Evolutionary conservation across 2,113 vertebrate species (phyloP).

Genomic region (Talpa occidentalis): DNA sequence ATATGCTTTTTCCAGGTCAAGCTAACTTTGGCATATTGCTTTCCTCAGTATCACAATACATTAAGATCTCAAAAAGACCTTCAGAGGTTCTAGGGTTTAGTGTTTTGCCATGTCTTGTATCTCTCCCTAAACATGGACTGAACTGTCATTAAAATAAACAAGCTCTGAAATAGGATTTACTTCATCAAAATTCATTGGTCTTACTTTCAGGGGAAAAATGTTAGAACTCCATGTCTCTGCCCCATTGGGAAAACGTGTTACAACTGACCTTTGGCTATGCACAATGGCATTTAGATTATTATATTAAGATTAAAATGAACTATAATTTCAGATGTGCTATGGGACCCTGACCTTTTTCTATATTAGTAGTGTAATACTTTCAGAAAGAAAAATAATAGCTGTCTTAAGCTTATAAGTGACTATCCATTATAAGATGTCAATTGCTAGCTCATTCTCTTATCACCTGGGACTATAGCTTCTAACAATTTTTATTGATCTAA

Average conservation of each 20-base stretch:
- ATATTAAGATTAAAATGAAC: constrained; percentile 84
- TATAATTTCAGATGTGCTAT: constrained; percentile 82
- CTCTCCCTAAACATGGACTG: neutral
- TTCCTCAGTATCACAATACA: neutral
- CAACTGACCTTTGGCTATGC: constrained; percentile 84
- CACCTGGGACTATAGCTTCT: constrained; percentile 76
- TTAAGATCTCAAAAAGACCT: neutral
- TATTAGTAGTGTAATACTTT: constrained; percentile 84
- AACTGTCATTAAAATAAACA: neutral
- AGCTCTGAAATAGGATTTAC: constrained; percentile 12
- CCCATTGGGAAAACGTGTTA: constrained; percentile 77
- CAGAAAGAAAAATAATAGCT: constrained; percentile 79
- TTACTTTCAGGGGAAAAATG: constrained; percentile 35
- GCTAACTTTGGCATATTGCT: neutral
- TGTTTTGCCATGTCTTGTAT: neutral
- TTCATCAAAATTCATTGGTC: neutral
- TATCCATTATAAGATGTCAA: constrained; percentile 77
- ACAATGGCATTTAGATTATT: constrained; percentile 85
- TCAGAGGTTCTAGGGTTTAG: neutral
- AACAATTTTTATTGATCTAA: constrained; percentile 80
- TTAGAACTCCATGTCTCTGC: constrained; percentile 54
- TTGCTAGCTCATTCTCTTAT: constrained; percentile 80
- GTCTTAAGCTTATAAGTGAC: constrained; percentile 77
- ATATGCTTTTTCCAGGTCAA: neutral
- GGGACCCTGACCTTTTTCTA: constrained; percentile 84